phyloP scores from a whole-genome alignment of 2,797 vertebrate genomes.

The Intellagama lesueurii region DNA sequence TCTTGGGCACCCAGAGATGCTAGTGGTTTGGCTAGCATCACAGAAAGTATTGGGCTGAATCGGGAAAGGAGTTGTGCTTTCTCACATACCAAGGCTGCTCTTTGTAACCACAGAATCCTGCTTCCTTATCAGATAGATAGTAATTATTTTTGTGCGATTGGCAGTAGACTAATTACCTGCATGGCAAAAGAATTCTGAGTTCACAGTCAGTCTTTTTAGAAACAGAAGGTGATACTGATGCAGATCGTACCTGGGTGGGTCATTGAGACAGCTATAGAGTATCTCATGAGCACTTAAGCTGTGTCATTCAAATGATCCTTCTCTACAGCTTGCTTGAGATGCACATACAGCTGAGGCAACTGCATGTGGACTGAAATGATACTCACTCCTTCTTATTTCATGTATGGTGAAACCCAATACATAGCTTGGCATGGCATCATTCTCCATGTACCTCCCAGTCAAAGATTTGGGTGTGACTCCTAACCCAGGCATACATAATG shows the following conservation, averaged over 20 bases:
- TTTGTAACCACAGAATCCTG: not conserved
- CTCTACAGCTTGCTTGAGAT: not conserved
- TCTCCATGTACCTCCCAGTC: conserved; percentile 48
- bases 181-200: not conserved
- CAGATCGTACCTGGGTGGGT: not conserved
- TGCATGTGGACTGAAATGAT: conserved; percentile 40
- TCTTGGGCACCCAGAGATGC: not conserved
- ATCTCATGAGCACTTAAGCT: not conserved
- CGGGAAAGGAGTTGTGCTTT: not conserved
- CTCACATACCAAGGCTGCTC: not conserved
- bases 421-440: conserved; percentile 8
- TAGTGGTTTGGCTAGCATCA: not conserved
- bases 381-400: conserved; percentile 55
- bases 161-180: not conserved
- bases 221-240: not conserved
- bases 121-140: not conserved
- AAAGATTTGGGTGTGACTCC: conserved; percentile 59
- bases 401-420: conserved; percentile 47
- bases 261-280: not conserved
- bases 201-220: not conserved
- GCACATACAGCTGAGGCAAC: conserved; percentile 24
- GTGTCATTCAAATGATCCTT: not conserved
- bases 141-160: not conserved
- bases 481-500: conserved; percentile 46
- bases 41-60: not conserved